Conservation (phyloP, 2,113 vertebrate genomes). For the Hippocampus mohnikei region DNA sequence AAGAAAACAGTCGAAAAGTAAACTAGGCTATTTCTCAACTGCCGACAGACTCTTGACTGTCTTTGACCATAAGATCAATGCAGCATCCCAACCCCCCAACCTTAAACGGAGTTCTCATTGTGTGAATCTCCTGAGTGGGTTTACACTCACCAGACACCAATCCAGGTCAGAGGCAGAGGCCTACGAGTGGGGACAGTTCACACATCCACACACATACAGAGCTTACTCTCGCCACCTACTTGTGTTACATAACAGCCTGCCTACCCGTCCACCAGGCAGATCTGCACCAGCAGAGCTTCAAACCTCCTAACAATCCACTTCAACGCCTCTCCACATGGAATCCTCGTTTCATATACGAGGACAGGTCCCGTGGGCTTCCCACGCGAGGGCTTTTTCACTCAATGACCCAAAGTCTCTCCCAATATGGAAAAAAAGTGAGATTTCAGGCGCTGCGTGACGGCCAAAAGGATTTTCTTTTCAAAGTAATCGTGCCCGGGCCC, state of each 20-base stretch:
- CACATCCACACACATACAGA: constrained; percentile 38
- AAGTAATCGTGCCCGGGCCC: constrained; percentile 31
- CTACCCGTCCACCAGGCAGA: constrained; percentile 59
- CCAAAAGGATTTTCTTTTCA: constrained; percentile 40
- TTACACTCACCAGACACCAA: constrained; percentile 35
- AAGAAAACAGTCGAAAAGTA: background rate
- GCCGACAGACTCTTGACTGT: constrained; percentile 16
- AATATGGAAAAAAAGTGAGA: constrained; percentile 24
- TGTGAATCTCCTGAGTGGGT: constrained; percentile 19
- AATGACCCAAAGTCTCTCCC: constrained; percentile 26
- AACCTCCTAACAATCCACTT: constrained; percentile 21
- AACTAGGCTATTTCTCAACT: background rate
- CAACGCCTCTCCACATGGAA: constrained; percentile 14
- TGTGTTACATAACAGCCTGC: constrained; percentile 66
- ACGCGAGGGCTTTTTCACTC: constrained; percentile 13
- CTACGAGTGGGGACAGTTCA: constrained; percentile 38
- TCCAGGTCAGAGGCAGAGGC: constrained; percentile 42
- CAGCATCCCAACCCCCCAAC: constrained; percentile 2
- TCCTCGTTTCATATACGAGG: constrained; percentile 19
- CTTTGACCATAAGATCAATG: constrained; percentile 17
- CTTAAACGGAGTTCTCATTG: constrained; percentile 16
- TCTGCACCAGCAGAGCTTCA: constrained; percentile 31
- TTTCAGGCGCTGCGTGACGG: constrained; percentile 41
- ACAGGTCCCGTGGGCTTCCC: constrained; percentile 17
- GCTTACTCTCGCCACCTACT: constrained; percentile 64